phyloP scores from a whole-genome alignment of 2,888 invertebrate species.

The Cordilura impudica region DNA sequence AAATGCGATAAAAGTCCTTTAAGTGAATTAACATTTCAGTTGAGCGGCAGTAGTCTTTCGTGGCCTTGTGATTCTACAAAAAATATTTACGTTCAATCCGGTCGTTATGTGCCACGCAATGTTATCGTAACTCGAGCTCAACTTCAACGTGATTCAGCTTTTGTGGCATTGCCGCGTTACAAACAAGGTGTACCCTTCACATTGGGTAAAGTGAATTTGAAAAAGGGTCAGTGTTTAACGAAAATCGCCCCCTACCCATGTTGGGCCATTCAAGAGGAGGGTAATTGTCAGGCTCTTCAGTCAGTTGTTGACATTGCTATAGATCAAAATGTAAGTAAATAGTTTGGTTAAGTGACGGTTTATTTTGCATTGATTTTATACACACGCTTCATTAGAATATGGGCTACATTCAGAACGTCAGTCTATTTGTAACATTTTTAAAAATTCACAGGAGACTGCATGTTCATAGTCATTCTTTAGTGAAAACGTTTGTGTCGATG shows the following conservation, averaged over 20 bases:
- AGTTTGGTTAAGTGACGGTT: background rate
- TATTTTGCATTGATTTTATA: too few species aligned
- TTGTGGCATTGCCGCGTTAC: constrained; percentile 81
- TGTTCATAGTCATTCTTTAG: too few species aligned
- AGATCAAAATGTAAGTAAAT: constrained; percentile 79
- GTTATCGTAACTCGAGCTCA: constrained; percentile 82
- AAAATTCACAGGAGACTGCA: too few species aligned
- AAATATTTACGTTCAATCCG: constrained; percentile 80
- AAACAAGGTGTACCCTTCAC: constrained; percentile 82
- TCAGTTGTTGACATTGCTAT: constrained; percentile 84
- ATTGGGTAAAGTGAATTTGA: constrained; percentile 80
- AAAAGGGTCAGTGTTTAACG: constrained; percentile 78
- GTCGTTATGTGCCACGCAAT: constrained; percentile 81
- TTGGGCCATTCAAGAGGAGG: constrained; percentile 85
- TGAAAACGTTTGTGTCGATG: too few species aligned
- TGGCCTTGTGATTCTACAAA: constrained; percentile 82
- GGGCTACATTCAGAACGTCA: too few species aligned
- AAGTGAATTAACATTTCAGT: constrained; percentile 73
- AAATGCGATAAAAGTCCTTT: constrained; percentile 70
- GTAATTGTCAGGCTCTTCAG: constrained; percentile 83
- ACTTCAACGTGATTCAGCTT: constrained; percentile 80
- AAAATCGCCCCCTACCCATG: constrained; percentile 82
- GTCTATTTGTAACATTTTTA: too few species aligned
- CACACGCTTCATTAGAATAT: too few species aligned
- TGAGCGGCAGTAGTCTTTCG: constrained; percentile 77